A percentile compares a stretch with the other conserved stretches of the same genome.
Evolutionary conservation across 2,888 invertebrate genomes (phyloP).

Genomic region (Athrips mouffetella): DNA sequence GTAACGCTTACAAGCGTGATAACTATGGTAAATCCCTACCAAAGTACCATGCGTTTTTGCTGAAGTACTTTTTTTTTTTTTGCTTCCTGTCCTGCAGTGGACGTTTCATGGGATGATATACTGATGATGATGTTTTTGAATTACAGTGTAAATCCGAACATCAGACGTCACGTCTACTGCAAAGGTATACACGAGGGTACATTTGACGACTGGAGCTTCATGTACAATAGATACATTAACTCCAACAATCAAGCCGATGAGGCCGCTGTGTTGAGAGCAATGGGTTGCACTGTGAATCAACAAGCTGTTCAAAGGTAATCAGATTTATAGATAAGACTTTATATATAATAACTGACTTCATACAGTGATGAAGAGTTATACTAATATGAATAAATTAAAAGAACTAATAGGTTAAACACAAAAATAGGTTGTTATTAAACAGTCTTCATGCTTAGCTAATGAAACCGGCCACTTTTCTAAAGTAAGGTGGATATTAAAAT

Average conservation of each 20-base stretch:
- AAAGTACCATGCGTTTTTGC: no score
- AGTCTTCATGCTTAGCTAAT: no score
- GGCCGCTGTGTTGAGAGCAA: slow-evolving; percentile 59
- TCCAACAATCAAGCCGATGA: slow-evolving; percentile 69
- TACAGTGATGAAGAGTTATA: neutral
- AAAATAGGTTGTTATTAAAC: no score
- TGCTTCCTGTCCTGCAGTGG: no score
- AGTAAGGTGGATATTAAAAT: no score
- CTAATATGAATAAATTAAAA: no score
- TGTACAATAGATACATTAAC: slow-evolving; percentile 44
- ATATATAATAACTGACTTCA: neutral
- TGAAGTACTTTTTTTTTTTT: no score
- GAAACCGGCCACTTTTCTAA: no score
- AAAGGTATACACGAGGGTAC: slow-evolving; percentile 79
- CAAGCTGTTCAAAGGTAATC: slow-evolving; percentile 53
- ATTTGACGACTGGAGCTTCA: slow-evolving; percentile 79
- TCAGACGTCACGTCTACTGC: slow-evolving; percentile 81
- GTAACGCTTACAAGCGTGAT: no score
- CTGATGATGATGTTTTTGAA: neutral
- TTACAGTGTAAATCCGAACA: slow-evolving; percentile 77
- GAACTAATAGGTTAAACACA: no score
- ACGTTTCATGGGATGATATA: no score
- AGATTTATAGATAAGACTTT: slow-evolving; percentile 19
- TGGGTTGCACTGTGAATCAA: slow-evolving; percentile 68
- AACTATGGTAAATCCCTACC: no score